Evolutionary conservation across 64 coral and sea anemone genomes (phyloP), one percentile per base, ranked within the genome.

Genomic region (Dendrophyllia cribrosa): DNA sequence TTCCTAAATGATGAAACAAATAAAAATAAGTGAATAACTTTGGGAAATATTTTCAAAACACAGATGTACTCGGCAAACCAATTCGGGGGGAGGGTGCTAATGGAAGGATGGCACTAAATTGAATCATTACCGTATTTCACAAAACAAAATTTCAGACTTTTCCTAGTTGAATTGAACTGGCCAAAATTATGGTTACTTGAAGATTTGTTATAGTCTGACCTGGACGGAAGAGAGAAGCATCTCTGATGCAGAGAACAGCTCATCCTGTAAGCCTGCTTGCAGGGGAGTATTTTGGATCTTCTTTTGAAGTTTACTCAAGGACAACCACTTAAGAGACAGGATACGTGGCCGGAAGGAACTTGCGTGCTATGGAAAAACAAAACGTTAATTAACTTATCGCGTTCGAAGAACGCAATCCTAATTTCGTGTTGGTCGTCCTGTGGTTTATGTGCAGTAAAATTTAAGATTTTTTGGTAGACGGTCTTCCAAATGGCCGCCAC

Each of bases 301-400:
- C 90, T 98, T 98, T 21, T 98, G 94, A 16, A 98, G 88, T 51
- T 98, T 98, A 74, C 50, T 93, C 19, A 93, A 77, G 9, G 97
- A 88, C 45, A 88, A 75, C 97, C 97, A 98, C 51, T 98, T 98
- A 20, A 98, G 70, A 25, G 94, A 95, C 82, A 96, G 25, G 34
- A 95, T 96, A 20, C 97, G 81, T 24, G 97, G 94, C 59, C 88
- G 83, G 43, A 98, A 96, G 46, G 89, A 78, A 43, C 91, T 96
- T 9, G 91, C 79, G 69, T 96, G 94, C 97, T 98, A 91, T 3
- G 72, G 69, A 55, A 7, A 50, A 49, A 50, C 12, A 64, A 50
- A 68, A 68, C 14, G 46, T 51, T 0, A 22, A 12, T 25, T n/a
- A 79, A 72, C 7, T 72, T 15, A 72, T 43, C n/a, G n/a, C n/a